Evolutionary conservation across 2,113 vertebrate species (phyloP), one percentile per base, ranked within the genome.

Genomic region (Ifrita kowaldi): DNA sequence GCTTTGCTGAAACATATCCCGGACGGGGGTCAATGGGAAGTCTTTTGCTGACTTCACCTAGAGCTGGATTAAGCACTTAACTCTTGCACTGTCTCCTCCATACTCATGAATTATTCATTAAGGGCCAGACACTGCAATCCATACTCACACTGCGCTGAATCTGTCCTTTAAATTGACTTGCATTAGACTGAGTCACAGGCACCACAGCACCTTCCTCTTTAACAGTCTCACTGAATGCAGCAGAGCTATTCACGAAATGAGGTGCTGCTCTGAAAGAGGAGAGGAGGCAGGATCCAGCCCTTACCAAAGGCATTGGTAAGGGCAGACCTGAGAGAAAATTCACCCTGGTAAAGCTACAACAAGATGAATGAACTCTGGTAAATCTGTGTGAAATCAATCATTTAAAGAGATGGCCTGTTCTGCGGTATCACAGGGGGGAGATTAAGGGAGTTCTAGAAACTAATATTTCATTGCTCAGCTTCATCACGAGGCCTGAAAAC

Each of bases 101-200:
- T 30, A 20, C 16, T 76, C 70, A 86, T 92, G 83, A 87, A 95
- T 96, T 89, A 95, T 93, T 97, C 92, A 95, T 88, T 33, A 62
- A 18, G 30, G 64, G 49, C 68, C 83, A 95, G 90, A 49, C 64
- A 24, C 60, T 74, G 85, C 95, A 88, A 93, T 86, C 87, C 63
- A 74, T 77, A 96, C 71, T 81, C 83, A 70, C 22, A 67, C 68
- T 83, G 84, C 1, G 11, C 68, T 85, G 87, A 63, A 90, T 90
- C 76, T 90, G 86, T 93, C 79, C 95, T 92, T 92, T 89, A 92
- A 90, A 92, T 74, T 93, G 88, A 92, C 52, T 86, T 60, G 88
- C 82, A 91, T 87, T 93, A 90, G 76, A 70, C 73, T 95, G 87
- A 94, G 92, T 92, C 90, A 95, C 78, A 90, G 63, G 75, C 82